Evolutionary conservation across 1,140 invertebrate species (phyloP), one percentile per base, ranked within the genome.

Genomic region (Coptotermes formosanus): DNA sequence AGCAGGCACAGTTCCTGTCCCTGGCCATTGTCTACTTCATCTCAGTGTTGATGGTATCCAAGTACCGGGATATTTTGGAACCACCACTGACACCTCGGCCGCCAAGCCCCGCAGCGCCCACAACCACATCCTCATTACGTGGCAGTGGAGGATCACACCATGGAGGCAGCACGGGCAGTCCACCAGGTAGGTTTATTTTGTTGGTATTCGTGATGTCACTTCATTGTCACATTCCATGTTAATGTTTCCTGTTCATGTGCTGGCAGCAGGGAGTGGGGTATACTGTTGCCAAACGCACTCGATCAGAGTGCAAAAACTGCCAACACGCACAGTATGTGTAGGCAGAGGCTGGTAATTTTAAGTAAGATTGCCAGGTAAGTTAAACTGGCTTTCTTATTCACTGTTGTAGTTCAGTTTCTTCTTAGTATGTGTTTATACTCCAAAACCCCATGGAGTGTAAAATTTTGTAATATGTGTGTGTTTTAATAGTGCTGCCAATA

Each of bases 21-120:
- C 92, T 99, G 88, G 97, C 99, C 87, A 99, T 99, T 91, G 98
- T 99, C 85, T 99, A 99, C 92, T 99, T 99, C 92, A 98, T 99
- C 88, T 99, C 98, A 86, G 99, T 99, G 87, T 92, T 99, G 89
- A 99, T 99, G 98, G 99, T 99, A 84, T 99, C 98, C 64, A 99
- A 99, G 91, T 99, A 99, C 92, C 94, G 99, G 83, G 99, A 99
- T 90, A 99, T 99, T 88, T 91, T 99, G 88, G 99, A 99, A 92
- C 98, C 99, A 85, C 97, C 97, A 16, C 90, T 93, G 86, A 91
- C 92, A 59, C 92, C 93, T 88, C 90, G 92, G 44, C 92, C 92
- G 83, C 93, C 94, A 86, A 93, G 93, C 89, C 92, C 90, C 23
- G 90, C 92, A 30, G 89, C 90, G 88, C 93, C 93, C 82, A 90